Percentiles rank a stretch among this genome's conserved stretches.
phyloP scores from a whole-genome alignment of 1,140 invertebrate species.

The Drosophila pectinifera region DNA sequence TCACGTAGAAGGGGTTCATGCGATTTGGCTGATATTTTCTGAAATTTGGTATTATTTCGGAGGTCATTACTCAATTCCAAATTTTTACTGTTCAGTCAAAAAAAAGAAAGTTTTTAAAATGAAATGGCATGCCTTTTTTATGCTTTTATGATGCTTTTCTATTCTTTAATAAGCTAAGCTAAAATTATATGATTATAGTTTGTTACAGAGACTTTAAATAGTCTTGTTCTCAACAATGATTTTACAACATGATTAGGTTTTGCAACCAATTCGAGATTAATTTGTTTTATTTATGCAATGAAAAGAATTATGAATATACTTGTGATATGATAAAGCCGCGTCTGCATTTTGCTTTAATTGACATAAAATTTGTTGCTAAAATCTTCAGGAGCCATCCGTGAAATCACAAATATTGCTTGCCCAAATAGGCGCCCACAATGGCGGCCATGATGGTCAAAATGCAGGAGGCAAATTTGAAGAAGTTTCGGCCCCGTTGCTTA shows the following conservation, averaged over 20 bases:
- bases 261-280: too few species aligned
- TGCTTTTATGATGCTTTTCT: background rate
- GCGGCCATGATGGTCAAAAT: constrained; percentile 14
- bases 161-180: background rate
- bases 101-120: background rate
- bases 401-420: constrained; percentile 12
- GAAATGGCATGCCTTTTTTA: background rate
- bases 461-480: background rate
- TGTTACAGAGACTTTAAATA: background rate
- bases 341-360: constrained; percentile 3
- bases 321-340: background rate
- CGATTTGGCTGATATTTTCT: background rate
- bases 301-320: too few species aligned
- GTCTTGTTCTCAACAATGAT: background rate
- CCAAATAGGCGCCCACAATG: constrained; percentile 19
- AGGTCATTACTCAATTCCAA: background rate
- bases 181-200: too few species aligned
- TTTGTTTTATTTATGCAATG: background rate
- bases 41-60: background rate
- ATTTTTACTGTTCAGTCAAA: background rate
- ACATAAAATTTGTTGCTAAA: constrained; percentile 4
- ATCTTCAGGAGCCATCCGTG: too few species aligned
- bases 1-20: background rate
- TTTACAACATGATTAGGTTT: background rate
- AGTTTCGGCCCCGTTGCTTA: background rate